Percentiles rank a stretch among this genome's conserved stretches.
phyloP scores from a whole-genome alignment of 1,140 invertebrate genomes.

The Cydia amplana region DNA sequence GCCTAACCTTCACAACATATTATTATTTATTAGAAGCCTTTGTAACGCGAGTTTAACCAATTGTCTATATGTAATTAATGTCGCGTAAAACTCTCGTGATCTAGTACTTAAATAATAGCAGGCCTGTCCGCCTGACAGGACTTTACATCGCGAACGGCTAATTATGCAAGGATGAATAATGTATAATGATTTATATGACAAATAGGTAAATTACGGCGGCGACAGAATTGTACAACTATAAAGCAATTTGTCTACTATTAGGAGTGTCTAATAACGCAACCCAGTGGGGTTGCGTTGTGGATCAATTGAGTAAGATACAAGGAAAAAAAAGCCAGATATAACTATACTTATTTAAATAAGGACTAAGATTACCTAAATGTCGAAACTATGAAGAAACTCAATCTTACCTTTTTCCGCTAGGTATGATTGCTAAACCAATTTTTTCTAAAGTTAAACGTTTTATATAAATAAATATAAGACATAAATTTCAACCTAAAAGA shows the following conservation, averaged over 20 bases:
- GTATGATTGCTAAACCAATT: no score
- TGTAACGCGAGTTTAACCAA: not conserved
- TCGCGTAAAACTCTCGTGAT: not conserved
- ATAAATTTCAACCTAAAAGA: not conserved
- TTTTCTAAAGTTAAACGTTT: no score
- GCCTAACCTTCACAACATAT: no score
- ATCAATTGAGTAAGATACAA: not conserved
- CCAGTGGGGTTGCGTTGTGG: not conserved
- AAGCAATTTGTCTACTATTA: not conserved
- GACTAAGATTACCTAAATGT: no score
- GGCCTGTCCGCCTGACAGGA: not conserved
- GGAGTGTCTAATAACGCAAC: no score
- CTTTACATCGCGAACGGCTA: not conserved
- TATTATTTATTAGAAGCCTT: no score
- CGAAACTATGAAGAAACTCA: no score
- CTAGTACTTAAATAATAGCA: conserved; percentile 1
- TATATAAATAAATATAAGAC: no score
- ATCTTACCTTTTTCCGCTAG: no score
- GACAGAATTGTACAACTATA: not conserved
- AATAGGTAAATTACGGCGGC: not conserved
- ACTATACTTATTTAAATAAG: no score
- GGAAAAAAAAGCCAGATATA: not conserved
- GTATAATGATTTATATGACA: conserved; percentile 2
- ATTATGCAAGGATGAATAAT: conserved; percentile 8
- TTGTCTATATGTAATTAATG: not conserved